Conservation (phyloP, 2,888 invertebrate species). For the Coleophora deauratella region DNA sequence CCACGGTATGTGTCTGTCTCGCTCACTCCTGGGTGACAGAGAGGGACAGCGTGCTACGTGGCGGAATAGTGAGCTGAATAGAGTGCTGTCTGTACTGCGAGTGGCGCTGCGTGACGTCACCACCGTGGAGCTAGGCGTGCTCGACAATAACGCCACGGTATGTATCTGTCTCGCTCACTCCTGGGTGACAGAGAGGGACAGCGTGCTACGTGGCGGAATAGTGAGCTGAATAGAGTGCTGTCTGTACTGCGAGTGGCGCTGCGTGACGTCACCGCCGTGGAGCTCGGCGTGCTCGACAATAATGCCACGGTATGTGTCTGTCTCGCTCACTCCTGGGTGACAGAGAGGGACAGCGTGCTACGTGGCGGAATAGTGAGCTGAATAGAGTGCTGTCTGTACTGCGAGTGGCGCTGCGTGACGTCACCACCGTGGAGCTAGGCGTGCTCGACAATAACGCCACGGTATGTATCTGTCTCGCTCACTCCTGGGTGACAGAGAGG, state of each 20-base stretch:
- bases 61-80: slow-evolving; percentile 97
- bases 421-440: slow-evolving; percentile 89
- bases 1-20: slow-evolving; percentile 41
- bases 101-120: slow-evolving; percentile 84
- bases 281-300: slow-evolving; percentile 84
- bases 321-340: background rate
- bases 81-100: slow-evolving; percentile 81
- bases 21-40: slow-evolving; percentile 74
- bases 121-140: slow-evolving; percentile 87
- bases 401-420: slow-evolving; percentile 82
- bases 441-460: slow-evolving; percentile 71
- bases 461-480: slow-evolving; percentile 33
- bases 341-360: too few species aligned
- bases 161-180: slow-evolving; percentile 17
- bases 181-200: slow-evolving; percentile 88
- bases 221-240: slow-evolving; percentile 92
- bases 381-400: slow-evolving; percentile 86
- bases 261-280: slow-evolving; percentile 82
- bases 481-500: slow-evolving; percentile 91
- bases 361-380: slow-evolving; percentile 96
- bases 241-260: slow-evolving; percentile 82
- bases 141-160: slow-evolving; percentile 63
- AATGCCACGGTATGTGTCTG: slow-evolving; percentile 42
- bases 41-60: slow-evolving; percentile 96
- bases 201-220: slow-evolving; percentile 96